Evolutionary conservation across 2,888 invertebrate genomes (phyloP).

Genomic region (Andricus curvator): DNA sequence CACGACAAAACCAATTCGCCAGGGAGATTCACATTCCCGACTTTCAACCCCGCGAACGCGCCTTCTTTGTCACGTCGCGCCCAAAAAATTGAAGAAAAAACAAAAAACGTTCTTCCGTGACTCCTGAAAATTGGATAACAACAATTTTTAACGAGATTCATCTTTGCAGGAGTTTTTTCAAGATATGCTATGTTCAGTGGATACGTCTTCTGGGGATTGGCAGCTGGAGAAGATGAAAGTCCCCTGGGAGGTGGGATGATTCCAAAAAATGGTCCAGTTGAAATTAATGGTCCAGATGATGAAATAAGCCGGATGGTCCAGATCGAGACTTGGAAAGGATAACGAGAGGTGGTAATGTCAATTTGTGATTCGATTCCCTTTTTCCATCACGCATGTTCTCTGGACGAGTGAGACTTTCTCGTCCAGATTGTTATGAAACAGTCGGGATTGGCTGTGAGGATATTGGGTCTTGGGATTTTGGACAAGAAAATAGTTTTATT

Average conservation of each 20-base stretch:
- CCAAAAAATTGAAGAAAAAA: conserved; percentile 7
- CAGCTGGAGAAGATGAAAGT: neutral
- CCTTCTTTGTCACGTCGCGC: conserved; percentile 24
- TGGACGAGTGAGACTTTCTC: neutral
- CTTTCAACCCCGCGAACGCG: conserved; percentile 62
- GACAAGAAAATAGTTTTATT: neutral
- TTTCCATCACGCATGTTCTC: conserved; percentile 15
- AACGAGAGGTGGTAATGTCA: conserved; percentile 25
- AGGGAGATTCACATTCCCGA: conserved; percentile 59
- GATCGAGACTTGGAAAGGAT: neutral
- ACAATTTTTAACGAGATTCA: conserved; percentile 1
- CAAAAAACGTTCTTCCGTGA: neutral
- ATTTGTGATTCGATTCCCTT: conserved; percentile 26
- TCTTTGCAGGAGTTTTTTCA: conserved; percentile 16
- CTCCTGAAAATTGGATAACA: neutral
- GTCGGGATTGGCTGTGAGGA: neutral
- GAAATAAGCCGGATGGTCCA: neutral
- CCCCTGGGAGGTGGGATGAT: neutral
- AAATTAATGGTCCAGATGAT: neutral
- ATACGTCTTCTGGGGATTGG: neutral
- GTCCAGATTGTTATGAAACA: conserved; percentile 5
- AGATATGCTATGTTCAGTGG: neutral
- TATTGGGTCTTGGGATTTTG: conserved; percentile 17
- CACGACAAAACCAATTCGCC: conserved; percentile 52
- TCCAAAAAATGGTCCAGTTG: neutral